Conservation (phyloP, 2,888 invertebrate species). For the Parapristionchus giblindavisi region DNA sequence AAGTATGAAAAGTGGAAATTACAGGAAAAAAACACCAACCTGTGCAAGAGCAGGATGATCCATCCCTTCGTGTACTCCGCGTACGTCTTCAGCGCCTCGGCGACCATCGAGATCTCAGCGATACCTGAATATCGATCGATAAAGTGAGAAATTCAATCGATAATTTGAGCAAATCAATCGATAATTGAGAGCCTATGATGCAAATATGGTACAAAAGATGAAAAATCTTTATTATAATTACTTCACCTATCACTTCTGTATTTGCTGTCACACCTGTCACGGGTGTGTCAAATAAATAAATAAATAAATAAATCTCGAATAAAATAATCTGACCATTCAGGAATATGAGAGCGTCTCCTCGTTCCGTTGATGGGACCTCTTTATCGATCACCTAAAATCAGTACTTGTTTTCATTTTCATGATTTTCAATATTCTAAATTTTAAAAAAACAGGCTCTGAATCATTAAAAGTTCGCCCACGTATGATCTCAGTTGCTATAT, state of each 20-base stretch:
- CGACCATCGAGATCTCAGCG: slow-evolving; percentile 68
- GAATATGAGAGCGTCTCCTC: slow-evolving; percentile 93
- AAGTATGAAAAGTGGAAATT: no score
- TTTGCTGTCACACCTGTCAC: no score
- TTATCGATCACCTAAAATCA: slow-evolving; percentile 79
- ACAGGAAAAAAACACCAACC: slow-evolving; percentile 40
- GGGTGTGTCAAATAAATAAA: no score
- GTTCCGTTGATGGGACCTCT: slow-evolving; percentile 84
- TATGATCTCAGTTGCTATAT: no score
- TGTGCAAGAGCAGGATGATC: slow-evolving; percentile 90
- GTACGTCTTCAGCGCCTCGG: slow-evolving; percentile 77
- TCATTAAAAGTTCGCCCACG: no score
- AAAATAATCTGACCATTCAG: slow-evolving; percentile 77
- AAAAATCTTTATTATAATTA: no score
- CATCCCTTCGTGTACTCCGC: slow-evolving; percentile 82
- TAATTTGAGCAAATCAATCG: slow-evolving; percentile 70
- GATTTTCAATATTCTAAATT: no score
- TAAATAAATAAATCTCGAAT: no score
- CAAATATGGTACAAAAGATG: slow-evolving; percentile 80
- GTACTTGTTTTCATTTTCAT: not conserved
- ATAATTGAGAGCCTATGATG: slow-evolving; percentile 88
- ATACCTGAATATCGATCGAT: slow-evolving; percentile 56
- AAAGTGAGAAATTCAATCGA: no score
- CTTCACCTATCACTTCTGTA: no score
- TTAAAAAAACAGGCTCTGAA: no score